Evolutionary conservation across 2,888 invertebrate species (phyloP).

Genomic region (Tipula unca): DNA sequence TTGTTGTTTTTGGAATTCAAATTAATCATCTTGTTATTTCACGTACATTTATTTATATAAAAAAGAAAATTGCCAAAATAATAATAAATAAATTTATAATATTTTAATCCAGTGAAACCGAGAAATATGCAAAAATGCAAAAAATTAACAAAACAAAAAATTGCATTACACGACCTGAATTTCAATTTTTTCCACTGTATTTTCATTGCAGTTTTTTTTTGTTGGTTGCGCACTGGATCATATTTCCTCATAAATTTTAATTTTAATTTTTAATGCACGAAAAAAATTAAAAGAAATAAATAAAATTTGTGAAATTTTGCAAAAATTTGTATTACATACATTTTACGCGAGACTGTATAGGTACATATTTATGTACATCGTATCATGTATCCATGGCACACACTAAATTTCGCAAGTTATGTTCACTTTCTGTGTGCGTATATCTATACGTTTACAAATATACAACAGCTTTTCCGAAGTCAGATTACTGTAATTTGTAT

Average conservation of each 20-base stretch:
- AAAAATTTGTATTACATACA: neutral
- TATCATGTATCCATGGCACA: too few species aligned
- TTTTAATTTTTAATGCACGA: neutral
- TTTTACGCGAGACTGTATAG: too few species aligned
- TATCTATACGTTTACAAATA: too few species aligned
- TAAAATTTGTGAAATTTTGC: neutral
- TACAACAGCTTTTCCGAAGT: too few species aligned
- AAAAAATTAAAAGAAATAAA: neutral
- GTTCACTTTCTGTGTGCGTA: too few species aligned
- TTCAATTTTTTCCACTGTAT: neutral
- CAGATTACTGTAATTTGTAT: too few species aligned
- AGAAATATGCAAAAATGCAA: neutral
- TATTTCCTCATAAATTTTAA: neutral
- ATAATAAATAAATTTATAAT: neutral
- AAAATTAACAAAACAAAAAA: neutral
- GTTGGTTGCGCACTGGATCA: neutral
- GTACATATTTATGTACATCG: too few species aligned
- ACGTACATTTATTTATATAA: neutral
- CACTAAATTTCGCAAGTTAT: too few species aligned
- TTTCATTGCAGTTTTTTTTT: neutral
- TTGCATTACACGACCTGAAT: neutral
- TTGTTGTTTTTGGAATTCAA: neutral
- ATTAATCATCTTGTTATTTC: neutral
- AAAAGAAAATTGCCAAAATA: neutral
- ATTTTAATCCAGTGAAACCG: neutral